phyloP scores from a whole-genome alignment of 2,113 vertebrate species.

The Acrocephalus kingi region DNA sequence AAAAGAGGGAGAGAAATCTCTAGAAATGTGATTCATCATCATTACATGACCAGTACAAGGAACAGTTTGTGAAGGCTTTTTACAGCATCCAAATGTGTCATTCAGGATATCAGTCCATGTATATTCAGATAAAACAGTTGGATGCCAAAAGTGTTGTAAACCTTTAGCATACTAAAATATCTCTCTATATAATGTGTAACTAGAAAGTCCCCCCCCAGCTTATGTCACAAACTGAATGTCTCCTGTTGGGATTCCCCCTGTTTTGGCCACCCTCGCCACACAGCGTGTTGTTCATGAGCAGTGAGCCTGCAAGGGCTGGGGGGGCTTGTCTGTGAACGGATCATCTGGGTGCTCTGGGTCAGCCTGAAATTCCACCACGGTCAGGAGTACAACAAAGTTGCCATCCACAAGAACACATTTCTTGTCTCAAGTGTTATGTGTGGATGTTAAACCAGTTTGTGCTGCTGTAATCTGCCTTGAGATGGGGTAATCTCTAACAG shows the following conservation, averaged over 20 bases:
- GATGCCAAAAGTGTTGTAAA: neutral
- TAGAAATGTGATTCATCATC: neutral
- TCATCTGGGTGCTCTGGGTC: neutral
- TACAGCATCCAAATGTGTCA: neutral
- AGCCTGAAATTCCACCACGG: neutral
- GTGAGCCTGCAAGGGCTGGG: neutral
- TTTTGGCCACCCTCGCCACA: neutral
- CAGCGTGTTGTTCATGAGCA: rapidly evolving
- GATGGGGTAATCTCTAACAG: neutral
- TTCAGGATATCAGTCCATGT: neutral
- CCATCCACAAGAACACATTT: neutral
- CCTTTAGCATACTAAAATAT: neutral
- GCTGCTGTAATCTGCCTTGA: neutral
- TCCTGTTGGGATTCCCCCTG: neutral
- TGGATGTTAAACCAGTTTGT: neutral
- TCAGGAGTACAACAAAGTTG: neutral
- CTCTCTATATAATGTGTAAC: neutral
- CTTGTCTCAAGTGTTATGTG: neutral
- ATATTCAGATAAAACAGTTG: neutral
- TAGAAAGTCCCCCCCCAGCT: neutral
- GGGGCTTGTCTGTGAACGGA: rapidly evolving
- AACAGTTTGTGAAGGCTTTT: neutral
- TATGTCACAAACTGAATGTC: neutral
- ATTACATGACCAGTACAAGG: neutral
- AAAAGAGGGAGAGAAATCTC: neutral